phyloP scores from a whole-genome alignment of 2,797 vertebrate genomes.

The Iguana delicatissima region DNA sequence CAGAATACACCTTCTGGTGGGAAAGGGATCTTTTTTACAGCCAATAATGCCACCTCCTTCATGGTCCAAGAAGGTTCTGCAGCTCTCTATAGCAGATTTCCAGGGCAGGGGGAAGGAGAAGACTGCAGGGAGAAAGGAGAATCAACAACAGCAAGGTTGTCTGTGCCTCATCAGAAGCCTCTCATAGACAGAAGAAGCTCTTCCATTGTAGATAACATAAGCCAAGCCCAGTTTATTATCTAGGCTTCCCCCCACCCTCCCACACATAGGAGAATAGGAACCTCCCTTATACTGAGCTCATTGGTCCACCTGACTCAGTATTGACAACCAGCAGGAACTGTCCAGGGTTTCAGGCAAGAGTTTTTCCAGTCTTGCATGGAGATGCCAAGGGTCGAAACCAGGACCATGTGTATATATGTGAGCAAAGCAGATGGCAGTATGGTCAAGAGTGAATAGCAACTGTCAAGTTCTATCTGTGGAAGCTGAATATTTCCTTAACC shows the following conservation, averaged over 20 bases:
- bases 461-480: background rate
- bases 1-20: background rate
- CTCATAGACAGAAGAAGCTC: background rate
- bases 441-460: background rate
- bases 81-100: background rate
- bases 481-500: conserved; percentile 1
- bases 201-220: background rate
- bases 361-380: background rate
- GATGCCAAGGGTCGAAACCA: background rate
- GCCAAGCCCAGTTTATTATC: background rate
- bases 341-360: background rate
- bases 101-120: background rate
- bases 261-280: background rate
- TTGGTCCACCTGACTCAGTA: background rate
- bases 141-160: background rate
- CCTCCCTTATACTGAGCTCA: background rate
- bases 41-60: too few species aligned
- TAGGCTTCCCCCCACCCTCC: background rate
- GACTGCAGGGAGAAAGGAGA: background rate
- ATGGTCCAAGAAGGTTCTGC: too few species aligned
- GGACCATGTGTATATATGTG: background rate
- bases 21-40: too few species aligned
- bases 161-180: background rate
- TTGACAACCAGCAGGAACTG: background rate
- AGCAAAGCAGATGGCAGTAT: background rate